Conservation (phyloP, 2,797 vertebrate species). For the Sebastes matsubarae region DNA sequence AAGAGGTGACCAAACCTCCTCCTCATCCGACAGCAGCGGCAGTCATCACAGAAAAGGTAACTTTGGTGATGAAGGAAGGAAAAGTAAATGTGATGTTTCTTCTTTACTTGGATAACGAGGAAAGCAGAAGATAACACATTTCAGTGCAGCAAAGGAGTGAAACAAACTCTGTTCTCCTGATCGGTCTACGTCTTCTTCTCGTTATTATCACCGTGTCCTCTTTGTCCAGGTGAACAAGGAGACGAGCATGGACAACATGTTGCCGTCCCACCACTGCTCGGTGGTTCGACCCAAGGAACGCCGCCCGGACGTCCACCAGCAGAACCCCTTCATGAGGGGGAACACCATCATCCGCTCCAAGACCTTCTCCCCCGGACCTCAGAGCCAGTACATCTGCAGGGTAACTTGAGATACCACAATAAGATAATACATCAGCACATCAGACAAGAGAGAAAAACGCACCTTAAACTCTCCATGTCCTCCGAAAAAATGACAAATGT, state of each 20-base stretch:
- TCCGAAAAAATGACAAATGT: background rate
- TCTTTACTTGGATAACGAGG: no score
- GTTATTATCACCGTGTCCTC: background rate
- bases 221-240: conserved; percentile 86
- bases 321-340: conserved; percentile 90
- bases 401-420: conserved; percentile 67
- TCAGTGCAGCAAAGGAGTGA: no score
- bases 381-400: conserved; percentile 97
- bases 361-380: conserved; percentile 96
- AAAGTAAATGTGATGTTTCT: background rate
- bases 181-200: background rate
- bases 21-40: background rate
- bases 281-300: conserved; percentile 95
- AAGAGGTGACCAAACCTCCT: conserved; percentile 30
- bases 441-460: background rate
- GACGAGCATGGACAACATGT: conserved; percentile 88
- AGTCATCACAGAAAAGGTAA: conserved; percentile 81
- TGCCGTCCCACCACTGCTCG: conserved; percentile 72
- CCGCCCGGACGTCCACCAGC: conserved; percentile 83
- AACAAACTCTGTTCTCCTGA: no score
- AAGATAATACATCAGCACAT: background rate
- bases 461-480: background rate
- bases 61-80: background rate
- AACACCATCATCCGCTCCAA: conserved; percentile 98
- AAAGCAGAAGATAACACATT: no score